phyloP scores from a whole-genome alignment of 2,888 invertebrate species.

The Nomada flava region DNA sequence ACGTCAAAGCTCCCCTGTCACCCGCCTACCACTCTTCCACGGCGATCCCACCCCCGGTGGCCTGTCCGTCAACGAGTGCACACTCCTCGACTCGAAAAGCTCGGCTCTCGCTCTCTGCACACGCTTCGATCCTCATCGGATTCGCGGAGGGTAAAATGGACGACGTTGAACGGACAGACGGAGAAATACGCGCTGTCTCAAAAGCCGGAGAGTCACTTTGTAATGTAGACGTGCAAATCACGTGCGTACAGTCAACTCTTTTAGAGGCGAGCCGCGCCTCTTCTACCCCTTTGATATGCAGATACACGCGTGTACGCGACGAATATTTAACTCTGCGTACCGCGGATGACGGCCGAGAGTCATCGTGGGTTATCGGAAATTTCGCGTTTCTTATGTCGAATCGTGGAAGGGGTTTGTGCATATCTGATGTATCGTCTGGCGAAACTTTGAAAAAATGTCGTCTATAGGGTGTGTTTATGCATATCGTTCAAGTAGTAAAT shows the following conservation, averaged over 20 bases:
- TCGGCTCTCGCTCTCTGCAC: neutral
- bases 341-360: neutral
- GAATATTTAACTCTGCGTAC: constrained; percentile 39
- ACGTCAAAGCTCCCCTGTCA: constrained; percentile 47
- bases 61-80: constrained; percentile 43
- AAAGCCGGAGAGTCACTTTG: constrained; percentile 62
- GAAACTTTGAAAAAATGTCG: neutral
- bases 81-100: constrained; percentile 48
- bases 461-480: constrained; percentile 1
- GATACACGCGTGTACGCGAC: constrained; percentile 46
- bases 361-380: constrained; percentile 16
- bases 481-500: constrained; percentile 9
- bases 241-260: constrained; percentile 62
- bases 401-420: neutral
- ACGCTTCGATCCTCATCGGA: constrained; percentile 60
- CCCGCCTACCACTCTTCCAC: neutral
- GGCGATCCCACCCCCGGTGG: constrained; percentile 12
- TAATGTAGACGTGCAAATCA: constrained; percentile 58
- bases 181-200: constrained; percentile 55
- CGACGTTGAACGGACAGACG: constrained; percentile 64
- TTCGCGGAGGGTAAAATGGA: constrained; percentile 63
- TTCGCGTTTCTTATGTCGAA: neutral
- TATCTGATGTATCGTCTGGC: neutral
- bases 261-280: constrained; percentile 31
- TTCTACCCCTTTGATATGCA: constrained; percentile 66